Conservation (phyloP, 2,113 vertebrate species). For the Hiodon alosoides region DNA sequence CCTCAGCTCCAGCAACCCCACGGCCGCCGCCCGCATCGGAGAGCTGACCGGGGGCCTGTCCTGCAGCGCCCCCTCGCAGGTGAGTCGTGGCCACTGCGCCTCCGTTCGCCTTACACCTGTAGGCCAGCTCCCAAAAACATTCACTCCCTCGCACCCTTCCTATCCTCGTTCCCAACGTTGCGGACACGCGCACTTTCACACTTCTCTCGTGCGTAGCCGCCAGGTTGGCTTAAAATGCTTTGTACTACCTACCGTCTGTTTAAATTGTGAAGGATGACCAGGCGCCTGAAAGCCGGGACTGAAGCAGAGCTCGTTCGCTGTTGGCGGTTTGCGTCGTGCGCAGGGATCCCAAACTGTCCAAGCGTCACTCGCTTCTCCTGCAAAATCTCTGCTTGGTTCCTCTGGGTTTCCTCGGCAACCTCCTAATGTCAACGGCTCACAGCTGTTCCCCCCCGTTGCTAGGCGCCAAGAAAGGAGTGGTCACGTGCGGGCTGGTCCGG, state of each 20-base stretch:
- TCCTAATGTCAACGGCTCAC: conserved; percentile 45
- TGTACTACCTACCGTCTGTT: too few relatives aligned
- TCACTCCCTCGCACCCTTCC: not conserved
- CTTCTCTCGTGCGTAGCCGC: too few relatives aligned
- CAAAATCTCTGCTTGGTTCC: conserved; percentile 43
- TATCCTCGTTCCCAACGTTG: too few relatives aligned
- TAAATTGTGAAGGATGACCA: too few relatives aligned
- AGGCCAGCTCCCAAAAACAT: not conserved
- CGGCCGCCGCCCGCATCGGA: conserved; percentile 86
- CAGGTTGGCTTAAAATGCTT: too few relatives aligned
- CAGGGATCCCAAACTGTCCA: conserved; percentile 42
- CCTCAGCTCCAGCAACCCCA: conserved; percentile 96
- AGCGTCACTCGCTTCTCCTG: conserved; percentile 48
- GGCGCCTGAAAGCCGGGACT: too few relatives aligned
- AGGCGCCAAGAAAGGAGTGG: conserved; percentile 23
- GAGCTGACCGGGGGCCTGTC: conserved; percentile 87
- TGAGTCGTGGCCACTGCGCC: conserved; percentile 39
- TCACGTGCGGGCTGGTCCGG: conserved; percentile 9
- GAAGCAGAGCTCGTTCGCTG: not conserved
- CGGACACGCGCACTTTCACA: not conserved
- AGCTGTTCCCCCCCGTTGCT: conserved; percentile 47
- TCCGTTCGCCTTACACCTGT: not conserved
- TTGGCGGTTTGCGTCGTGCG: conserved; percentile 13
- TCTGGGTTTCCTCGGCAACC: conserved; percentile 49
- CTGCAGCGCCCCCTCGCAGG: conserved; percentile 96